These are phyloP conservation scores for Aphelocoma coerulescens DNA, from an alignment of 2,113 vertebrate genomes.

Conservation along the genomic window DNA sequence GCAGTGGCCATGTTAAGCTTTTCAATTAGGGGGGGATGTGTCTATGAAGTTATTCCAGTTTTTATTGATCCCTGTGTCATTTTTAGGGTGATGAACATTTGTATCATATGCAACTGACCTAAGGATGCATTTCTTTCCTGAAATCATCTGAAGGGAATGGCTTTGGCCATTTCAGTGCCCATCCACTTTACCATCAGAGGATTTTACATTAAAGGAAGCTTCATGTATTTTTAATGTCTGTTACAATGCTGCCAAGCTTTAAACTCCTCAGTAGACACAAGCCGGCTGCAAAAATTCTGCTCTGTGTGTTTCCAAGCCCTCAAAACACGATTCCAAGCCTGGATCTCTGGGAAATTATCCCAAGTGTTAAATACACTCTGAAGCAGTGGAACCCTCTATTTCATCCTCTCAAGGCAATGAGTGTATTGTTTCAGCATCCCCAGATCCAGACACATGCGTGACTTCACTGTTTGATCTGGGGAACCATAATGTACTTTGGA, in stretches of 20 bases:
- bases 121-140: slow-evolving; percentile 24
- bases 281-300: neutral
- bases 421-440: neutral
- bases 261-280: neutral
- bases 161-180: neutral
- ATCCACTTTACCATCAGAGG: slow-evolving; percentile 6
- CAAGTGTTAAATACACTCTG: neutral
- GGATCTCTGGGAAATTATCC: neutral
- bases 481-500: neutral
- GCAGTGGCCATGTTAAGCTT: slow-evolving; percentile 54
- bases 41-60: slow-evolving; percentile 60
- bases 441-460: neutral
- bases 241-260: neutral
- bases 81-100: slow-evolving; percentile 63
- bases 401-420: neutral
- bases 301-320: neutral
- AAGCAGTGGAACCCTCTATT: neutral
- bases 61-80: slow-evolving; percentile 62
- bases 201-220: neutral
- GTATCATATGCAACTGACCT: slow-evolving; percentile 13
- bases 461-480: neutral
- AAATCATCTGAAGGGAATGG: slow-evolving; percentile 12
- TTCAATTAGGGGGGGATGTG: slow-evolving; percentile 57
- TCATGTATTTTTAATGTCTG: neutral
- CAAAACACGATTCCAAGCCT: neutral